Conservation (phyloP, 1,140 invertebrate species). For the Calosoma granatense region DNA sequence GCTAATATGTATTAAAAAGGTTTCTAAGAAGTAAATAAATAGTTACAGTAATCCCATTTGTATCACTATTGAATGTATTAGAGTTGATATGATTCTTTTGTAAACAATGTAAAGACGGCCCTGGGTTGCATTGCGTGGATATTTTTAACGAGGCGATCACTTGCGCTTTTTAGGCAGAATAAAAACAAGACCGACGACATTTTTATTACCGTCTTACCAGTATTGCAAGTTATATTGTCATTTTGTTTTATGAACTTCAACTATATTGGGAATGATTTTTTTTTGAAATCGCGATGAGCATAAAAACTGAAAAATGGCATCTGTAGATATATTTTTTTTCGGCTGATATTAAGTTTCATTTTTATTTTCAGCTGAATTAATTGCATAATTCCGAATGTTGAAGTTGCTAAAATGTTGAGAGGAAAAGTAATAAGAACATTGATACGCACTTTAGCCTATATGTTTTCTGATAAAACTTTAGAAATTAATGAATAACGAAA, state of each 20-base stretch:
- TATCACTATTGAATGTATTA: too few relatives aligned
- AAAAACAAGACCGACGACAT: neutral
- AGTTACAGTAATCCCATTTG: too few relatives aligned
- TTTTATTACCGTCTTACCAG: neutral
- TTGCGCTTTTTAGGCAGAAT: slow-evolving; percentile 4
- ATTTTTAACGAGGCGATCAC: neutral
- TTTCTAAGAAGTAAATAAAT: too few relatives aligned
- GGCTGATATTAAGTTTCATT: neutral
- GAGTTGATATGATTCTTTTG: too few relatives aligned
- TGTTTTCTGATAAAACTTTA: too few relatives aligned
- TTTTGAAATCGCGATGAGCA: neutral
- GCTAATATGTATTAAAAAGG: too few relatives aligned
- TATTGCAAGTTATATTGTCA: slow-evolving; percentile 2
- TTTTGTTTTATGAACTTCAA: slow-evolving; percentile 3
- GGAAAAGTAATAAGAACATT: too few relatives aligned
- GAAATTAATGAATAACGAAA: too few relatives aligned
- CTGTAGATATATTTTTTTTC: neutral
- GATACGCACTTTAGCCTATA: too few relatives aligned
- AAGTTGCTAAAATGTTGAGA: too few relatives aligned
- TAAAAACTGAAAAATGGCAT: neutral
- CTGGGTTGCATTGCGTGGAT: neutral
- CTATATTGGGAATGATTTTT: neutral
- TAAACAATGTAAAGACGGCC: too few relatives aligned
- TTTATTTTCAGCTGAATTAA: neutral
- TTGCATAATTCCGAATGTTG: neutral